phyloP scores from a whole-genome alignment of 2,888 invertebrate genomes.

The Eustalomyia histrio region DNA sequence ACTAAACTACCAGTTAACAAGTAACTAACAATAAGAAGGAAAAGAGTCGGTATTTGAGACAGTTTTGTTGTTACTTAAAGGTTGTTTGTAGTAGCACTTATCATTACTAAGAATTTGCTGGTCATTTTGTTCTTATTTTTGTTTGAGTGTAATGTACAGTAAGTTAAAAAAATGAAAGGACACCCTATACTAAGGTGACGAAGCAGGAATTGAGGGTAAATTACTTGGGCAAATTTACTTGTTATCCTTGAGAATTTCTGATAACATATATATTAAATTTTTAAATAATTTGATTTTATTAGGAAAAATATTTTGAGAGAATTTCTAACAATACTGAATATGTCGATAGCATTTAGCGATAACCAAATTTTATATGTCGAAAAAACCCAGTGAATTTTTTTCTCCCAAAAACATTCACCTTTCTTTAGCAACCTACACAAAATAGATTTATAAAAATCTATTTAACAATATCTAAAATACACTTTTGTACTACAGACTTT shows the following conservation, averaged over 20 bases:
- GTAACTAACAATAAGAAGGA: background rate
- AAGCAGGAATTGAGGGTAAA: no score
- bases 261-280: no score
- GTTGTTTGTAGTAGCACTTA: constrained; percentile 33
- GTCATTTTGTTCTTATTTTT: constrained; percentile 5
- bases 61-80: constrained; percentile 28
- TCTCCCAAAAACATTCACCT: no score
- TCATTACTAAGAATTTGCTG: constrained; percentile 28
- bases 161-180: background rate
- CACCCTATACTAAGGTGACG: background rate
- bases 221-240: background rate
- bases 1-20: background rate
- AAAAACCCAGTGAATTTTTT: no score
- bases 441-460: no score
- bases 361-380: no score
- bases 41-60: constrained; percentile 8
- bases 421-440: no score
- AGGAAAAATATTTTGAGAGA: no score
- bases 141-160: background rate
- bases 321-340: no score
- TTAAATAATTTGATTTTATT: background rate
- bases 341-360: no score
- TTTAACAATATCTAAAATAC: no score
- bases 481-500: background rate
- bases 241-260: background rate